These are phyloP conservation scores for Platycercus adscitus DNA, from an alignment of 2,113 vertebrate genomes.

Conservation along the genomic window DNA sequence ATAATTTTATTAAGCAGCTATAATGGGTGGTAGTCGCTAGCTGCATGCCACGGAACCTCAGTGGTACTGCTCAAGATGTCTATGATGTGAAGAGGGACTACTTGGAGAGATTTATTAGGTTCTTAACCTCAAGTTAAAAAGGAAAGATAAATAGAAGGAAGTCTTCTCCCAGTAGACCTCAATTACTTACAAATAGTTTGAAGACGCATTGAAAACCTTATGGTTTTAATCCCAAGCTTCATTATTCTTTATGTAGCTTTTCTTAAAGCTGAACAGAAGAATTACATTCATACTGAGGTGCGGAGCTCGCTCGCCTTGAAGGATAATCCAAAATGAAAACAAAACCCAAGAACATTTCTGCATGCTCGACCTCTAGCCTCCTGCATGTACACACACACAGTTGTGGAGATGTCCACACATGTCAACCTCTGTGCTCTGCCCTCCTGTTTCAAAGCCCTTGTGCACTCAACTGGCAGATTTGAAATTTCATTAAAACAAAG, in stretches of 20 bases:
- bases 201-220: neutral
- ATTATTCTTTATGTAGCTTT: neutral
- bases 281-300: neutral
- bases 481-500: neutral
- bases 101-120: constrained; percentile 31
- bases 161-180: neutral
- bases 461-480: accelerated
- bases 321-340: neutral
- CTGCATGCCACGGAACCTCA: neutral
- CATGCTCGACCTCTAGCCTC: neutral
- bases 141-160: neutral
- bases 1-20: neutral
- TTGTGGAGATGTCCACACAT: accelerated
- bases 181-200: neutral
- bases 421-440: neutral
- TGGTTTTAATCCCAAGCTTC: neutral
- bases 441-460: neutral
- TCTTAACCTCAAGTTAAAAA: constrained; percentile 15
- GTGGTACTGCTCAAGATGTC: neutral
- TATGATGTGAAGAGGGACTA: neutral
- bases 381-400: neutral
- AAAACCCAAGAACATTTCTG: neutral
- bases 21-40: neutral
- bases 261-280: neutral
- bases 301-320: neutral